Base-by-base conservation (phyloP, 2,888 invertebrate genomes). In the Junonia oenone region DNA sequence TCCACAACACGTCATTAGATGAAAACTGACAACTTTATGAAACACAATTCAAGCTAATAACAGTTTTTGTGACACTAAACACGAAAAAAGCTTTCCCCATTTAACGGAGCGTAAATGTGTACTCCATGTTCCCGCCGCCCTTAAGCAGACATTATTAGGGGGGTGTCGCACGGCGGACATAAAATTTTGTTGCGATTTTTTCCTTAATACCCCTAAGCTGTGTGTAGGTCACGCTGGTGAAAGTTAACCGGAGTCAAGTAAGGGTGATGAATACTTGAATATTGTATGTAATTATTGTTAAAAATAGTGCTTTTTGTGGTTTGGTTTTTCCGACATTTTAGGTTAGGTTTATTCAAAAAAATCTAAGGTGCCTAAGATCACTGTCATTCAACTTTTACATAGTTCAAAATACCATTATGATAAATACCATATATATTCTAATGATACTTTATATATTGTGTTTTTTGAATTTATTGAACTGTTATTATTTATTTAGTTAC, bases 11-110 rank as follows among this genome's bases (percentile, higher is more conserved):
- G 45, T 55, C 50, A 55, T 60, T 53, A 63, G 54, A 51, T 58
- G 49, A 33, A 49, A 35, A 50, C 47, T 51, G 54, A 51, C 61
- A 52, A 52, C 40, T 40, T 77, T 74, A 73, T 71, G 71, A 70
- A 72, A 74, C 81, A 83, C 86, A 87, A 83, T 83, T 87, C 81
- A 83, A 74, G 81, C 90, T 88, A 89, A 89, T 90, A 90, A 88
- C 86, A 87, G 84, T 88, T 89, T 87, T 88, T 86, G 86, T 87
- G 90, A 88, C 90, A 88, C 87, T 87, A 89, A 87, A 87, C 88
- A 90, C 83, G 86, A 88, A 89, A 90, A 89, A 89, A 89, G 88
- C 90, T 88, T 88, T 89, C 71, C 78, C 81, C 87, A 81, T 88
- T 90, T 88, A 89, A 85, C 87, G 86, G 83, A 84, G 84, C 89